Evolutionary conservation across 2,113 vertebrate species (phyloP), one percentile per base, ranked within the genome.

Genomic region (Chaenocephalus aceratus): DNA sequence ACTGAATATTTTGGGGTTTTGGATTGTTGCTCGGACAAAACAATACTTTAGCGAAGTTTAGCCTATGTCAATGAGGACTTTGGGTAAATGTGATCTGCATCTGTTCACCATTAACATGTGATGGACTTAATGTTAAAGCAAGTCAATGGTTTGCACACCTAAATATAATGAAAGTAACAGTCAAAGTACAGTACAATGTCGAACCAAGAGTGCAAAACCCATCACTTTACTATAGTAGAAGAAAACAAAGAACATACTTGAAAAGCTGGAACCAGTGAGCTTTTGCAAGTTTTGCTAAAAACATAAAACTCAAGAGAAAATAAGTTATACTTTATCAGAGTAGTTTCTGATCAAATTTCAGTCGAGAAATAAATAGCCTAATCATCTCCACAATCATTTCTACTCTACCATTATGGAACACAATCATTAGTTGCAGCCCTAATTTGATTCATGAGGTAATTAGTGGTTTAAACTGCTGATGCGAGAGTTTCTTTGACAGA

Each of bases 361-460:
- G 10, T 58, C 1, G 0, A 60, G 34, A 2, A 1, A 52, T 10
- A 30, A 16, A 65, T 61, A 34, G 48, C 51, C 34, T 21, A 61
- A 61, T 26, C 21, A 23, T 52, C 30, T 49, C 36, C 7, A 41
- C 36, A 21, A 51, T 63, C 11, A 2, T 23, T 66, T 60, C 5
- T 18, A 3, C 0, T 66, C 0, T 45, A 30, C 34, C 13, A 0
- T 75, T 13, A 69, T 67, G 52, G 18, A 23, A 69, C 36, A 41
- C 36, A 23, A 30, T 76, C 45, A 58, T 64, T 57, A 49, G 2
- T 44, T 65, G 26, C 16, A 49, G 2, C 10, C n/a, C 3, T 36
- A 11, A 66, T 66, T 84, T 36, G 23, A 75, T 84, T 62, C 46
- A 11, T 72, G 23, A 51, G 16, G 41, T 59, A 73, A 72, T 62